phyloP scores from a whole-genome alignment of 1,140 invertebrate genomes.

The Drosophila nigrodunni region DNA sequence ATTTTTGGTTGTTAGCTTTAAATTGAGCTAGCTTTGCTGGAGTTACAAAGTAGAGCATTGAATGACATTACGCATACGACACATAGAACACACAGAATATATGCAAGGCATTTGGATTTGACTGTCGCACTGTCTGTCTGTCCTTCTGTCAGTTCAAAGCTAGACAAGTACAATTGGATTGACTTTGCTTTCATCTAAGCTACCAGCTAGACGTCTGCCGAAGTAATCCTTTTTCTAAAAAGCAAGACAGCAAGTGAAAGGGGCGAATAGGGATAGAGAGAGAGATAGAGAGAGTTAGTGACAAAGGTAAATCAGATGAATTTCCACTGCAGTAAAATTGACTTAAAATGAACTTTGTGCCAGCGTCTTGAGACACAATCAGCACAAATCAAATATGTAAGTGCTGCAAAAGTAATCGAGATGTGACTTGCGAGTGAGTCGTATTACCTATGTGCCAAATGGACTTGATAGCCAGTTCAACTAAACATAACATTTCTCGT shows the following conservation, averaged over 20 bases:
- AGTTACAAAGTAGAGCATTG: not conserved
- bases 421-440: slow-evolving; percentile 3
- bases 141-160: slow-evolving; percentile 16
- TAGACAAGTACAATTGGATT: slow-evolving; percentile 41
- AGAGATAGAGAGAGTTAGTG: not conserved
- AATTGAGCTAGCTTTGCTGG: not conserved
- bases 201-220: slow-evolving; percentile 24
- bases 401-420: slow-evolving; percentile 32
- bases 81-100: slow-evolving; percentile 14
- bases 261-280: not conserved
- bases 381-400: slow-evolving; percentile 48
- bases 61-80: slow-evolving; percentile 43
- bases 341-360: slow-evolving; percentile 21
- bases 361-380: slow-evolving; percentile 29
- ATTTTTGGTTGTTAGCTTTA: not conserved
- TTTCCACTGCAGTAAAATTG: slow-evolving; percentile 29
- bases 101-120: slow-evolving; percentile 7
- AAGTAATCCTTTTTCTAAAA: slow-evolving; percentile 20
- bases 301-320: slow-evolving; percentile 10
- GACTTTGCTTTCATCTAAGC: slow-evolving; percentile 32
- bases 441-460: slow-evolving; percentile 8
- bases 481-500: slow-evolving; percentile 11
- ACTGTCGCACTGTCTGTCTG: slow-evolving; percentile 4
- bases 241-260: not conserved
- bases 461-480: slow-evolving; percentile 7